These are phyloP conservation scores for Parazoanthus swiftii DNA, from an alignment of 92 coral and sea anemone genomes.

Conservation along the genomic window DNA sequence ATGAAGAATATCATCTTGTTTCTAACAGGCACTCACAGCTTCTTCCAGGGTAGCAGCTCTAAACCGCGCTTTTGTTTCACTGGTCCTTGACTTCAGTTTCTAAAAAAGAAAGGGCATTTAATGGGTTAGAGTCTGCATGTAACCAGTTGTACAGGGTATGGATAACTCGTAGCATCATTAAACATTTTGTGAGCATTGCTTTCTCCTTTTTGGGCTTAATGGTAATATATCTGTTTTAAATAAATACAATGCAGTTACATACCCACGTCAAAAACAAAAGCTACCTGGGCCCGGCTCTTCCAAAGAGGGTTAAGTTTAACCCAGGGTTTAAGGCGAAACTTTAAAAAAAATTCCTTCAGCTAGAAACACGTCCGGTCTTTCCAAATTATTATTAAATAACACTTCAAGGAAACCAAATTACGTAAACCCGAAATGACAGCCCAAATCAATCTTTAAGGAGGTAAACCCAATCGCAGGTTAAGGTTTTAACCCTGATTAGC, in stretches of 20 bases:
- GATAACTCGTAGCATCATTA: background rate
- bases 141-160: background rate
- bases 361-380: too few relatives aligned
- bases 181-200: background rate
- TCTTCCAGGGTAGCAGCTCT: slow-evolving; percentile 84
- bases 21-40: slow-evolving; percentile 60
- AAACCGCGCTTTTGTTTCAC: slow-evolving; percentile 42
- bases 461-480: too few relatives aligned
- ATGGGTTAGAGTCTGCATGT: background rate
- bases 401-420: too few relatives aligned
- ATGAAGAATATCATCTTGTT: background rate
- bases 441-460: too few relatives aligned
- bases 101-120: background rate
- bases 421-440: too few relatives aligned
- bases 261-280: too few relatives aligned
- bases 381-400: too few relatives aligned
- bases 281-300: too few relatives aligned
- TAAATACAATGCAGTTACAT: background rate
- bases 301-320: too few relatives aligned
- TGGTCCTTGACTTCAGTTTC: background rate
- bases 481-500: too few relatives aligned
- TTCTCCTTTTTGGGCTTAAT: background rate
- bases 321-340: too few relatives aligned
- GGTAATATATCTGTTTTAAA: background rate
- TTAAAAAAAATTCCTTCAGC: too few relatives aligned